Conservation (phyloP, 1,140 invertebrate genomes). For the Odontomachus brunneus region DNA sequence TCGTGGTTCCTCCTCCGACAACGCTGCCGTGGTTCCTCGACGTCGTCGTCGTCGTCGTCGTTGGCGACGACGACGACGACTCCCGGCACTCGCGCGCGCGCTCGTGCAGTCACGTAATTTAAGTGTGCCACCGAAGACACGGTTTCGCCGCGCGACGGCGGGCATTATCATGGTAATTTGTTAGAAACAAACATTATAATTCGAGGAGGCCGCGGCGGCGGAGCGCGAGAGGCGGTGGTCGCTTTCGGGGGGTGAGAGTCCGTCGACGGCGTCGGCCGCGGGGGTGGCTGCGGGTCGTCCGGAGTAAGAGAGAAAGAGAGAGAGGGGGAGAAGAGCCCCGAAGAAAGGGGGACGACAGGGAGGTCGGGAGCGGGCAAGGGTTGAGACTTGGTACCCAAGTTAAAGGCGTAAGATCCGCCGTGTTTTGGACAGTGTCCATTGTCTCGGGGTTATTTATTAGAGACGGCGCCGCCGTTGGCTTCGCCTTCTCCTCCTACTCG, state of each 20-base stretch:
- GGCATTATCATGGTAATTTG: conserved; percentile 86
- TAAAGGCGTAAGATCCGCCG: conserved; percentile 84
- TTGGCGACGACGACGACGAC: conserved; percentile 32
- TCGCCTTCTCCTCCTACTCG: conserved; percentile 24
- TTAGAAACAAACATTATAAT: conserved; percentile 86
- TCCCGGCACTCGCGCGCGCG: conserved; percentile 14
- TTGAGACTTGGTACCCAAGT: conserved; percentile 81
- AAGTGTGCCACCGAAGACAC: conserved; percentile 83
- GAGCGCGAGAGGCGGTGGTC: conserved; percentile 15
- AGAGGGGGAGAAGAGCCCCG: conserved; percentile 37
- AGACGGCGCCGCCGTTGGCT: conserved; percentile 73
- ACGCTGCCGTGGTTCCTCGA: conserved; percentile 60
- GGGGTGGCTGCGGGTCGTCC: conserved; percentile 29
- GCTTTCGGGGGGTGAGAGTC: conserved; percentile 35
- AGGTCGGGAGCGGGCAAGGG: conserved; percentile 70
- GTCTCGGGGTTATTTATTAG: conserved; percentile 85
- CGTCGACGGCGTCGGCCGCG: conserved; percentile 39
- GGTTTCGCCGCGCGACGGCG: conserved; percentile 76
- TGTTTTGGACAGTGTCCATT: conserved; percentile 86
- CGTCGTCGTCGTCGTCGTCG: neutral
- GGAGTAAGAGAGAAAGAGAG: conserved; percentile 8
- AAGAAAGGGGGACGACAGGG: conserved; percentile 61
- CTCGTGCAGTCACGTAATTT: conserved; percentile 79
- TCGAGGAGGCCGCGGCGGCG: conserved; percentile 66
- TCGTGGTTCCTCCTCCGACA: conserved; percentile 47